phyloP scores from a whole-genome alignment of 2,797 vertebrate genomes.

The Melanotaenia boesemani region DNA sequence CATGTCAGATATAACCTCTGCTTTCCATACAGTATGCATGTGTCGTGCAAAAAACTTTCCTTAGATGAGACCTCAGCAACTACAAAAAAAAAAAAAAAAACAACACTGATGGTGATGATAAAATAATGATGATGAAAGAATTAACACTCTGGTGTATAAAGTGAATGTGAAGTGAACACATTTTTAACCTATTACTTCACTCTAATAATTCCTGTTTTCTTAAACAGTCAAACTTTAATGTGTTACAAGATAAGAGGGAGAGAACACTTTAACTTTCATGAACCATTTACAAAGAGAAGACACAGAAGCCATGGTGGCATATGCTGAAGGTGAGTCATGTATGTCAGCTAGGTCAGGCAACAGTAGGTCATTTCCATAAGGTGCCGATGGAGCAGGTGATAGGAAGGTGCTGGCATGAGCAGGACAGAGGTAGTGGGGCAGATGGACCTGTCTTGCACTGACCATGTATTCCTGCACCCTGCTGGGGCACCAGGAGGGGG shows the following conservation, averaged over 20 bases:
- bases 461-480: conserved; percentile 80
- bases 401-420: conserved; percentile 73
- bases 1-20: conserved; percentile 38
- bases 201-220: neutral
- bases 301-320: conserved; percentile 37
- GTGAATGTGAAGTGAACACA: neutral
- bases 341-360: conserved; percentile 70
- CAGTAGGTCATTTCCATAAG: conserved; percentile 80
- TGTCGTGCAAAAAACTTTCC: conserved; percentile 1
- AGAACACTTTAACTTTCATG: neutral
- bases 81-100: neutral
- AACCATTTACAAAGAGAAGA: conserved; percentile 15
- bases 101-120: neutral
- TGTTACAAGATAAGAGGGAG: neutral
- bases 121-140: neutral
- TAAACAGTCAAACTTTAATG: neutral
- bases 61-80: neutral
- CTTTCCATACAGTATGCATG: neutral
- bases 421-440: conserved; percentile 78
- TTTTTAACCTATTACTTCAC: neutral
- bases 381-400: conserved; percentile 76
- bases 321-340: conserved; percentile 77
- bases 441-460: conserved; percentile 89
- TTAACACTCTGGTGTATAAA: neutral
- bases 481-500: conserved; percentile 77